Conservation (phyloP, 2,113 vertebrate genomes). For the Phasianus colchicus region DNA sequence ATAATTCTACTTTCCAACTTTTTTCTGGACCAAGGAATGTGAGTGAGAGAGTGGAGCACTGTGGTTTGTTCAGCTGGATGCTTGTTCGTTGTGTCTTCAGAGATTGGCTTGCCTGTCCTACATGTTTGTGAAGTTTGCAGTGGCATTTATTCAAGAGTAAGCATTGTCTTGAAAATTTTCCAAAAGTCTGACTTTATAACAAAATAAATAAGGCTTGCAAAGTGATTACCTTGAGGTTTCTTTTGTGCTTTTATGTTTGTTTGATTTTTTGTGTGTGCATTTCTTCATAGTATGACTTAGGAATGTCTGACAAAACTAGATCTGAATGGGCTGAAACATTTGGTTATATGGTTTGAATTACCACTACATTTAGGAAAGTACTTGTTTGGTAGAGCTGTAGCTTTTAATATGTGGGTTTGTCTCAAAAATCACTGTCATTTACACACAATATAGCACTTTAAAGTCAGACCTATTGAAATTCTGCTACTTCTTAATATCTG, state of each 20-base stretch:
- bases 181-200: conserved; percentile 27
- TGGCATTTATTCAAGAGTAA: conserved; percentile 60
- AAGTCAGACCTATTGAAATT: not conserved
- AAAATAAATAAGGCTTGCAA: conserved; percentile 35
- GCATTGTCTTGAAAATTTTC: conserved; percentile 46
- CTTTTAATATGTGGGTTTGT: not conserved
- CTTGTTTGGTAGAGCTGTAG: not conserved
- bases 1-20: not conserved
- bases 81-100: conserved; percentile 4
- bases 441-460: not conserved
- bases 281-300: not conserved
- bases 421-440: not conserved
- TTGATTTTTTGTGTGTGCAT: not conserved
- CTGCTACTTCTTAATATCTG: not conserved
- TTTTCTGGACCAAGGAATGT: not conserved
- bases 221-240: conserved; percentile 5
- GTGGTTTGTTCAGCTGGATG: conserved; percentile 58
- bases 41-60: not conserved
- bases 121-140: not conserved
- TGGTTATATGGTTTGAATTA: conserved; percentile 19
- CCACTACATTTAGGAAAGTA: not conserved
- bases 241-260: not conserved
- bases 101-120: not conserved
- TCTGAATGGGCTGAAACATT: conserved; percentile 28
- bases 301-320: conserved; percentile 44